Percentiles rank a stretch among this genome's conserved stretches.
Conservation (phyloP, 2,797 vertebrate genomes). For the Apogon talboti region DNA sequence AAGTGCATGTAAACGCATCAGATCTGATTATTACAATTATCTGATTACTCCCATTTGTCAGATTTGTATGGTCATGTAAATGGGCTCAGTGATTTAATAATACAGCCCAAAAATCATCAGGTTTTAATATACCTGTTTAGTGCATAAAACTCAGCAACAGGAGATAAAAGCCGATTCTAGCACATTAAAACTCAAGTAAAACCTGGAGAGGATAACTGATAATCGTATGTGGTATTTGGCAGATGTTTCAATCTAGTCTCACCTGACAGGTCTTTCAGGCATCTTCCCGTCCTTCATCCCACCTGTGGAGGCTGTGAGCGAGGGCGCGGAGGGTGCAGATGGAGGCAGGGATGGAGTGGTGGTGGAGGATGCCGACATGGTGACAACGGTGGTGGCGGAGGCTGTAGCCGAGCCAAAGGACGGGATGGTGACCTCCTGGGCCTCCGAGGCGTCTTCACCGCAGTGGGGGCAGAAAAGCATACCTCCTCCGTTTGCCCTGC, state of each 20-base stretch:
- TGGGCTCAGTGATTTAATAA: too few relatives aligned
- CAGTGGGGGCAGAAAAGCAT: slow-evolving; percentile 96
- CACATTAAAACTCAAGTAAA: too few relatives aligned
- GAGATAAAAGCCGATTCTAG: too few relatives aligned
- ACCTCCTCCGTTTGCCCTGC: slow-evolving; percentile 77
- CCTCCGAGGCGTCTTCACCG: slow-evolving; percentile 92
- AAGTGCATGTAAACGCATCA: too few relatives aligned
- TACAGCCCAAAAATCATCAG: too few relatives aligned
- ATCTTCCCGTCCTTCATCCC: slow-evolving; percentile 76
- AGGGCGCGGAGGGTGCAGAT: slow-evolving; percentile 67
- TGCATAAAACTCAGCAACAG: too few relatives aligned
- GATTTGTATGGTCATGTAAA: too few relatives aligned
- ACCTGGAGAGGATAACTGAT: too few relatives aligned
- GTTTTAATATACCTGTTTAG: too few relatives aligned
- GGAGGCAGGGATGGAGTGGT: slow-evolving; percentile 81
- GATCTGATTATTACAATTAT: too few relatives aligned
- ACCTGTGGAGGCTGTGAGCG: slow-evolving; percentile 73
- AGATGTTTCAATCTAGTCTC: neutral
- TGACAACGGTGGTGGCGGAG: slow-evolving; percentile 76
- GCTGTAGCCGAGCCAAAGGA: slow-evolving; percentile 76
- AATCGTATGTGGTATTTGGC: too few relatives aligned
- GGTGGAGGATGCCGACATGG: slow-evolving; percentile 83
- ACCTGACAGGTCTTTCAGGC: slow-evolving; percentile 84
- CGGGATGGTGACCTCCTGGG: slow-evolving; percentile 91
- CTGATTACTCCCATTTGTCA: too few relatives aligned